Evolutionary conservation across 2,888 invertebrate species (phyloP).

Genomic region (Saturnia pavonia): DNA sequence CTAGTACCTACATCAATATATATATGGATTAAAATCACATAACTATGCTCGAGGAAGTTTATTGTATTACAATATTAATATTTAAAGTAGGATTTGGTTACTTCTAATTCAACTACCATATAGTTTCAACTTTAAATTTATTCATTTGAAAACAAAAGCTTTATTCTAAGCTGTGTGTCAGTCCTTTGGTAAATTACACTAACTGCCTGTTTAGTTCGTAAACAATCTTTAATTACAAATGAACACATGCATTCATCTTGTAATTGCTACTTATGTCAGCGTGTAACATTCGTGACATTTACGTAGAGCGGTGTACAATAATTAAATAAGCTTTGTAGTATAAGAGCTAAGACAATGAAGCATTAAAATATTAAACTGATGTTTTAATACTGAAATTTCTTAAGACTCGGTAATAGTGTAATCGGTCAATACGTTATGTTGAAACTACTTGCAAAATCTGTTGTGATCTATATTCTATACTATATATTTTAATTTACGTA

Average conservation of each 20-base stretch:
- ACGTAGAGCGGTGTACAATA: constrained; percentile 34
- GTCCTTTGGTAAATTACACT: constrained; percentile 2
- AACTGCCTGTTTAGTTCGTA: constrained; percentile 21
- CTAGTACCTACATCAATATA: background rate
- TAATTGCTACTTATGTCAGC: constrained; percentile 35
- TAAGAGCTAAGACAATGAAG: constrained; percentile 25
- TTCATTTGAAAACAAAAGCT: background rate
- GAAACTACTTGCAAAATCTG: no score
- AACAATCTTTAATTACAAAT: constrained; percentile 24
- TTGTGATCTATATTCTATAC: no score
- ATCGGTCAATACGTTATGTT: no score
- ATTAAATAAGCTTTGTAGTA: constrained; percentile 41
- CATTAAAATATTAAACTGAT: constrained; percentile 1
- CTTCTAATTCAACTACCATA: background rate
- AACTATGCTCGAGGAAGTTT: background rate
- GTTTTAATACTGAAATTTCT: background rate
- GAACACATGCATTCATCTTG: constrained; percentile 9
- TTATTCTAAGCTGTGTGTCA: background rate
- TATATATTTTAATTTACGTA: no score
- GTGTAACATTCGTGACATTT: constrained; percentile 48
- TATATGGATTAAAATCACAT: background rate
- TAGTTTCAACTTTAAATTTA: background rate
- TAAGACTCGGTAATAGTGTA: background rate
- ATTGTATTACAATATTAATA: background rate
- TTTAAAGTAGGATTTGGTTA: background rate